A percentile compares a stretch with the other conserved stretches of the same genome.
These are phyloP conservation scores for Cydia splendana DNA, from an alignment of 1,140 invertebrate species.

Conservation along the genomic window DNA sequence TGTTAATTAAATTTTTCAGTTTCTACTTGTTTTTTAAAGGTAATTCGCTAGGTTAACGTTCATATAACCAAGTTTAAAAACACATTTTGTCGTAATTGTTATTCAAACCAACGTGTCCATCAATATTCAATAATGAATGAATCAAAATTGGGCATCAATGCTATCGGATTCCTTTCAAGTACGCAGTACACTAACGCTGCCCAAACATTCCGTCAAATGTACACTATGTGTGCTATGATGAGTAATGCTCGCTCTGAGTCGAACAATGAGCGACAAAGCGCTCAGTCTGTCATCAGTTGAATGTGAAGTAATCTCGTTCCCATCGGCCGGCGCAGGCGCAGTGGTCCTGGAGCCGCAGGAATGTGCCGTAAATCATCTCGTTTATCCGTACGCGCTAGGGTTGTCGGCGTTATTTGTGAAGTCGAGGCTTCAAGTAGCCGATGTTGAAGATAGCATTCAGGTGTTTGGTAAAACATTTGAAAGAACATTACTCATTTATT, in stretches of 20 bases:
- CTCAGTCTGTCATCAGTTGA: constrained; percentile 57
- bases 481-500: no score
- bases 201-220: constrained; percentile 26
- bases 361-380: constrained; percentile 66
- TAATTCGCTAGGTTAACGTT: neutral
- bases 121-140: constrained; percentile 7
- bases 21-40: neutral
- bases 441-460: neutral
- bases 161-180: constrained; percentile 17
- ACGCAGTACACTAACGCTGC: neutral
- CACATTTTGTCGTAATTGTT: constrained; percentile 13
- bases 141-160: constrained; percentile 27
- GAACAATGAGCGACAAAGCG: constrained; percentile 45
- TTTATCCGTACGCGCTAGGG: constrained; percentile 45
- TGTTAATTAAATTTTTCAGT: no score
- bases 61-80: neutral
- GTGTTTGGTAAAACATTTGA: neutral
- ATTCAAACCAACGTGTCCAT: constrained; percentile 10
- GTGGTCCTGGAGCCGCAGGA: constrained; percentile 50
- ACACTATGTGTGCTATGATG: constrained; percentile 30
- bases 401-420: constrained; percentile 33
- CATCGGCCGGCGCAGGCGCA: constrained; percentile 44
- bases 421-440: neutral
- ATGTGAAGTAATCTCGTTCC: constrained; percentile 63
- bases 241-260: constrained; percentile 37